phyloP scores from a whole-genome alignment of 2,888 invertebrate species.

The Patella caerulea region DNA sequence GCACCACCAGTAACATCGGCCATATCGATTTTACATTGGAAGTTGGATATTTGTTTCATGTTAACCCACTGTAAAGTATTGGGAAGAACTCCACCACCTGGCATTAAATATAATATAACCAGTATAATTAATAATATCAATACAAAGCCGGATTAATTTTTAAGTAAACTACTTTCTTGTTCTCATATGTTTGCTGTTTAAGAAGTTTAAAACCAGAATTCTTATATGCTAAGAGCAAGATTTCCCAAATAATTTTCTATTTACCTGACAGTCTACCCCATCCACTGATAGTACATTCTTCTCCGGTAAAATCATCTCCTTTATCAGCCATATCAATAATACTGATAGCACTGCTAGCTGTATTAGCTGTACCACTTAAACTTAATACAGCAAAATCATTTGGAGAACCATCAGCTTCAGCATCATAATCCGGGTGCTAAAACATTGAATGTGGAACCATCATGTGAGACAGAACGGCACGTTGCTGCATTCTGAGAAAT shows the following conservation, averaged over 20 bases:
- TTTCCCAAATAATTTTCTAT: too few relatives aligned
- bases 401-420: constrained; percentile 34
- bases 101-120: too few relatives aligned
- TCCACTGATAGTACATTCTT: constrained; percentile 37
- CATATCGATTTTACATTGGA: constrained; percentile 35
- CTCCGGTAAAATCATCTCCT: constrained; percentile 15
- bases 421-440: constrained; percentile 39
- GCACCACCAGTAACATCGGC: constrained; percentile 19
- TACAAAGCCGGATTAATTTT: too few relatives aligned
- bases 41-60: constrained; percentile 35
- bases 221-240: too few relatives aligned
- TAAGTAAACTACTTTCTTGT: too few relatives aligned
- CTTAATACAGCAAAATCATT: constrained; percentile 44
- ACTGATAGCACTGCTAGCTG: constrained; percentile 25
- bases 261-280: constrained; percentile 37
- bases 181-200: too few relatives aligned
- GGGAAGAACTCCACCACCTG: constrained; percentile 29
- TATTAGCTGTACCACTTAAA: constrained; percentile 21
- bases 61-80: constrained; percentile 34
- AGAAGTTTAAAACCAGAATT: too few relatives aligned
- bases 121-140: too few relatives aligned
- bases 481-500: too few relatives aligned
- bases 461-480: too few relatives aligned
- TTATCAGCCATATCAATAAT: constrained; percentile 26
- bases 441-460: constrained; percentile 16